Evolutionary conservation across 2,888 invertebrate species (phyloP), one percentile per base, ranked within the genome.

Genomic region (Pristionchus japonicus): DNA sequence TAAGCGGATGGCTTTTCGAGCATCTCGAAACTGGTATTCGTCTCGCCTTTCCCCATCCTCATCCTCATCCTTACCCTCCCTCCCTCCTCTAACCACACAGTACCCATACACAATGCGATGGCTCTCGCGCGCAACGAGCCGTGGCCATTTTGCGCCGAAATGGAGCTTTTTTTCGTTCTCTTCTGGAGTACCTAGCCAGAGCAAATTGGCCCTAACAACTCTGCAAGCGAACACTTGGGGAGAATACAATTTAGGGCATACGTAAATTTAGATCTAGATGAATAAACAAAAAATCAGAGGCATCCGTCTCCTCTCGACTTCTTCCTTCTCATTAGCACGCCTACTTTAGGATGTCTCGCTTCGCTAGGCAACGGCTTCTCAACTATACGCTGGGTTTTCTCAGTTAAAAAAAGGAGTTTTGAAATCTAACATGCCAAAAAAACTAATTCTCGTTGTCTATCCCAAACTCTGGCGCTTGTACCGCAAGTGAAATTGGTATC

Each of bases 21-120:
- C 64, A 67, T 27, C 64, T 57, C 57, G 57, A 67, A 70, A 70
- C 70, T 70, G 70, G 70, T 70, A 70, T 70, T 57, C 70, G 11
- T 64, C 70, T 7, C 37, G 4, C 37, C 20, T 37, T 20, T 34
- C 70, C 2, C 67, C 31, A 31, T 37, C 70, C 20, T 20, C 70
- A 7, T 27, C 31, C 70, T 37, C 70, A 57, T 40, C 37, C 20
- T 70, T 34, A 34, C 31, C 70, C 70, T n/a, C n/a, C n/a, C n/a
- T n/a, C n/a, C n/a, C n/a, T n/a, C n/a, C n/a, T n/a, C n/a, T 70
- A 70, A 70, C 70, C 70, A 70, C 70, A 70, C 70, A 70, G 70
- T 70, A 70, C 70, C 37, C 37, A 70, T 70, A 40, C 37, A 37
- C 37, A 70, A 70, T 70, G 31, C 67, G 67, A 70, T 13, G 67